Conservation (phyloP, 2,888 invertebrate species). For the Drosophila merina region DNA sequence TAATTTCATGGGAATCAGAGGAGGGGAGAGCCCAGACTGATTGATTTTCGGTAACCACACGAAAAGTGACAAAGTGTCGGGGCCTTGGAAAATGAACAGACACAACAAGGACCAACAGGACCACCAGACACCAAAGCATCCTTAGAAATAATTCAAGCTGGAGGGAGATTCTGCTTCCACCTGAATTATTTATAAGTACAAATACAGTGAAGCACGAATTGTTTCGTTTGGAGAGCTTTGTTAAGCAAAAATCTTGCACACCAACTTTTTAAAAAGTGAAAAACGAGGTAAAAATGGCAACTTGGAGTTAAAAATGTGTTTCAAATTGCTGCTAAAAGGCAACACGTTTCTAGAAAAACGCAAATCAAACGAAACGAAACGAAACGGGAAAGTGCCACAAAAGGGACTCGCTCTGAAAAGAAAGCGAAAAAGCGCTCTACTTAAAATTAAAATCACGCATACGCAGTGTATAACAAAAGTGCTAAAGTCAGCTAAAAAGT, state of each 20-base stretch:
- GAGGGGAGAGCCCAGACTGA: not conserved
- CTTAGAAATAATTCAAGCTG: not conserved
- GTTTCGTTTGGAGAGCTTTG: slow-evolving; percentile 16
- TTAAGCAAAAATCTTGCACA: slow-evolving; percentile 33
- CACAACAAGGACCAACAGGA: slow-evolving; percentile 15
- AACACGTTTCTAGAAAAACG: slow-evolving; percentile 27
- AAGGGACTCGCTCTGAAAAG: slow-evolving; percentile 4
- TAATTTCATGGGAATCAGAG: not conserved
- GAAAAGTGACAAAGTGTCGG: slow-evolving; percentile 25
- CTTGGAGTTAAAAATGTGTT: slow-evolving; percentile 32
- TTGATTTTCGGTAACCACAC: slow-evolving; percentile 1
- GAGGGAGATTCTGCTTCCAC: slow-evolving; percentile 20
- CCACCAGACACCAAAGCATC: slow-evolving; percentile 32
- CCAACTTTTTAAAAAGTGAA: slow-evolving; percentile 8
- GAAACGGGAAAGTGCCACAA: slow-evolving; percentile 17
- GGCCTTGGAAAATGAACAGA: slow-evolving; percentile 8
- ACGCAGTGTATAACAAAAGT: slow-evolving; percentile 53
- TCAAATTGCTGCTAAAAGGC: slow-evolving; percentile 45
- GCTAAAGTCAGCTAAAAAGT: slow-evolving; percentile 22
- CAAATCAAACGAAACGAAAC: slow-evolving; percentile 18
- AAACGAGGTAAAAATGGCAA: slow-evolving; percentile 4
- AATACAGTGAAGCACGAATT: slow-evolving; percentile 17
- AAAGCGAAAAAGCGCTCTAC: slow-evolving; percentile 19
- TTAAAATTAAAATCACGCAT: slow-evolving; percentile 74
- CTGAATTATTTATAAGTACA: slow-evolving; percentile 46